These are phyloP conservation scores for Hemaris fuciformis DNA, from an alignment of 2,888 invertebrate genomes.

Conservation along the genomic window DNA sequence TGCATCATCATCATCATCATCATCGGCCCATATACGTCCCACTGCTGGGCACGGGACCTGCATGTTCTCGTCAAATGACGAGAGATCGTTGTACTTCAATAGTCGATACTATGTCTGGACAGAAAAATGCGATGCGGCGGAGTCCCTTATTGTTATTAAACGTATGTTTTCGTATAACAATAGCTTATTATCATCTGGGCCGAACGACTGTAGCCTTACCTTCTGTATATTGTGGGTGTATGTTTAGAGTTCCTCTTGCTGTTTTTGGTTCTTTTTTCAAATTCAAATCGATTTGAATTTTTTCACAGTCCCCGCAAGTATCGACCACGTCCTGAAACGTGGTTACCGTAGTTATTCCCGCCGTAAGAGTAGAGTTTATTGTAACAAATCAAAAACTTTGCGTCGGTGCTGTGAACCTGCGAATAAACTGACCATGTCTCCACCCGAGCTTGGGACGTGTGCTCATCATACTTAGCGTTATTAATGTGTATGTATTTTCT, in stretches of 20 bases:
- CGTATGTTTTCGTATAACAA: no score
- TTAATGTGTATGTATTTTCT: background rate
- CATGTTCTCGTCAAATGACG: no score
- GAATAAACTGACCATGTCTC: constrained; percentile 11
- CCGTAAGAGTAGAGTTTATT: constrained; percentile 44
- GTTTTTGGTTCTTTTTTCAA: background rate
- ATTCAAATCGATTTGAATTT: background rate
- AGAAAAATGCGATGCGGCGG: no score
- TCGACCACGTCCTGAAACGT: constrained; percentile 2
- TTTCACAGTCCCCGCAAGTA: background rate
- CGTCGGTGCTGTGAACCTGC: constrained; percentile 25
- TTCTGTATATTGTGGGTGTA: no score
- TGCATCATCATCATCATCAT: no score
- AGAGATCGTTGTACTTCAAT: no score
- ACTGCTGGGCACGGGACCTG: no score
- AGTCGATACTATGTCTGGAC: no score
- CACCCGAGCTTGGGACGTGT: background rate
- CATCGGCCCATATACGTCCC: no score
- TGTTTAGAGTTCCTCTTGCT: background rate
- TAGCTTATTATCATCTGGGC: no score
- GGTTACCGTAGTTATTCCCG: constrained; percentile 24
- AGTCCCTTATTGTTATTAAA: no score
- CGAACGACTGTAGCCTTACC: no score
- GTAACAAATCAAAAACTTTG: constrained; percentile 55
- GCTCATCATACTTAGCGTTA: background rate